Evolutionary conservation across 1,140 invertebrate genomes (phyloP).

Genomic region (Apolygus lucorum): DNA sequence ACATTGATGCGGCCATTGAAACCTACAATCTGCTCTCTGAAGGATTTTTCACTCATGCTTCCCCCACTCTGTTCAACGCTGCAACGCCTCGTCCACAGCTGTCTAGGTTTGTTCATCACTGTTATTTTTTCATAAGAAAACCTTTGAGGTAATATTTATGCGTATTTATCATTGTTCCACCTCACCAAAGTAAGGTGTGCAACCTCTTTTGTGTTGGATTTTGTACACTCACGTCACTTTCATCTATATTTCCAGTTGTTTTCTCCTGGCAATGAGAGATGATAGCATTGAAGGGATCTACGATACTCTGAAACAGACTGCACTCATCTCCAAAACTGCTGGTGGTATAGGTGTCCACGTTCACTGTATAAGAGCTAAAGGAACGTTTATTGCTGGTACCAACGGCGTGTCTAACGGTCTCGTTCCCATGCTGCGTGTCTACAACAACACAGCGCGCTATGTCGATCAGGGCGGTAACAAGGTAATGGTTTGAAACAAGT

Average conservation of each 20-base stretch:
- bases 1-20: conserved; percentile 88
- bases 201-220: too few relatives aligned
- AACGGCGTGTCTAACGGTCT: conserved; percentile 93
- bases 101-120: too few relatives aligned
- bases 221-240: not conserved
- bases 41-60: conserved; percentile 95
- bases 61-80: conserved; percentile 93
- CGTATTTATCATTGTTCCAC: too few relatives aligned
- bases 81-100: conserved; percentile 86
- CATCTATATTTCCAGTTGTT: conserved; percentile 58
- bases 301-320: conserved; percentile 87
- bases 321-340: conserved; percentile 92
- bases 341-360: conserved; percentile 96
- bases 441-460: conserved; percentile 92
- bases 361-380: conserved; percentile 89
- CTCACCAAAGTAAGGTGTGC: too few relatives aligned
- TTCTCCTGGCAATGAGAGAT: conserved; percentile 86
- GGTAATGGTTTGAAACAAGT: too few relatives aligned
- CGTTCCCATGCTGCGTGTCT: conserved; percentile 95
- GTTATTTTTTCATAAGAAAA: too few relatives aligned
- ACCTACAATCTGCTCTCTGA: conserved; percentile 95
- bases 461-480: conserved; percentile 99
- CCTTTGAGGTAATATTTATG: too few relatives aligned
- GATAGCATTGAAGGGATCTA: conserved; percentile 99
- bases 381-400: conserved; percentile 87